These are phyloP conservation scores for Drosophila trapezifrons DNA, from an alignment of 1,140 invertebrate species.

Conservation along the genomic window DNA sequence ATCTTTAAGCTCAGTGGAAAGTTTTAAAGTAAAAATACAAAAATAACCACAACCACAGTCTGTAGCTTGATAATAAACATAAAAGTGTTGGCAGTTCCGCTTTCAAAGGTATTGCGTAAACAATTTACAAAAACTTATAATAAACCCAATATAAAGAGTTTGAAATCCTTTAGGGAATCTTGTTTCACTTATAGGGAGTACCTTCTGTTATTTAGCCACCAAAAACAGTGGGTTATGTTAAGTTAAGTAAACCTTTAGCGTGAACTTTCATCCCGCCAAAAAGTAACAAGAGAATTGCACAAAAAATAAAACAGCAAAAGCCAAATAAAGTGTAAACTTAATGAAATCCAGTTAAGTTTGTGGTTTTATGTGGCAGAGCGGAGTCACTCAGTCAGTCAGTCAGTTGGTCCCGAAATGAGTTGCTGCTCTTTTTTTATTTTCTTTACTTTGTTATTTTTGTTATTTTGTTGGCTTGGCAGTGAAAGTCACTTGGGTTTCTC, in stretches of 20 bases:
- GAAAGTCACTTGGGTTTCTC: constrained; percentile 79
- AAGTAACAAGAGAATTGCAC: constrained; percentile 31
- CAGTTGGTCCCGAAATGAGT: constrained; percentile 41
- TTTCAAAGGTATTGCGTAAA: constrained; percentile 1
- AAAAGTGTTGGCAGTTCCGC: constrained; percentile 7
- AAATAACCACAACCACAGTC: constrained; percentile 10
- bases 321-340: constrained; percentile 38
- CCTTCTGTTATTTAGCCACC: not conserved
- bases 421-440: constrained; percentile 26
- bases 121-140: too few species aligned
- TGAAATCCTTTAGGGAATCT: not conserved
- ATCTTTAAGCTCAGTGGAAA: constrained; percentile 1
- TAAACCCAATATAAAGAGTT: not conserved
- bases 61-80: constrained; percentile 1
- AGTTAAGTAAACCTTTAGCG: constrained; percentile 15
- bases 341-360: constrained; percentile 51
- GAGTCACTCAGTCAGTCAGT: constrained; percentile 57
- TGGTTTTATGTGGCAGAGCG: constrained; percentile 48
- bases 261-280: constrained; percentile 40
- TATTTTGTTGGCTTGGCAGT: constrained; percentile 60
- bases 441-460: constrained; percentile 30
- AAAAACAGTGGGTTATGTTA: constrained; percentile 9
- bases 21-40: not conserved
- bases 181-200: not conserved
- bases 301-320: constrained; percentile 21